Conservation (phyloP, 2,113 vertebrate species). For the Callipepla californica region DNA sequence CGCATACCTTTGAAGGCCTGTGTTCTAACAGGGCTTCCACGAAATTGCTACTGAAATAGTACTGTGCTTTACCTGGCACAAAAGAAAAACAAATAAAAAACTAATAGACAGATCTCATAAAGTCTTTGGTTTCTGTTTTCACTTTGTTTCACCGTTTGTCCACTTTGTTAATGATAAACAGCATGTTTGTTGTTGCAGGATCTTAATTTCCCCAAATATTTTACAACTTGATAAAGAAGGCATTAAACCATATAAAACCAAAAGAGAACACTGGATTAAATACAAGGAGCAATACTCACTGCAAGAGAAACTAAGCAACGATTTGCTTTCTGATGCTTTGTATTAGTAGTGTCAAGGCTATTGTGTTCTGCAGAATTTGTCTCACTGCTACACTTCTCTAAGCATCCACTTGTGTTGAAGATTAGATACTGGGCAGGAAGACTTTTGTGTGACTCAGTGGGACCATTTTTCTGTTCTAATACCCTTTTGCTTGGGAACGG, state of each 20-base stretch:
- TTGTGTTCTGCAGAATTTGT: not conserved
- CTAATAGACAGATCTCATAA: not conserved
- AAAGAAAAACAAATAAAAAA: not conserved
- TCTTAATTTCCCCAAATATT: not conserved
- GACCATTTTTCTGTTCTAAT: slow-evolving; percentile 1
- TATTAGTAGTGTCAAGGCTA: not conserved
- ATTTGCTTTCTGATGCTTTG: not conserved
- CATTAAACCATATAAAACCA: not conserved
- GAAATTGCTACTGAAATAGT: not conserved
- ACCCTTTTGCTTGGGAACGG: not conserved
- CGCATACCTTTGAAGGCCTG: not conserved
- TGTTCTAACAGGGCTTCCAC: slow-evolving; percentile 19
- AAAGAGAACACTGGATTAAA: not conserved
- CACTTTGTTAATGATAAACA: not conserved
- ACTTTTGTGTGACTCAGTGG: not conserved
- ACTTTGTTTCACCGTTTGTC: not conserved
- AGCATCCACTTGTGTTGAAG: not conserved
- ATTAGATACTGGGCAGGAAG: not conserved
- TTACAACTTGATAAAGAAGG: not conserved
- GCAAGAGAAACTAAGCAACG: not conserved
- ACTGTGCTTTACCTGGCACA: not conserved
- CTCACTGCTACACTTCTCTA: not conserved
- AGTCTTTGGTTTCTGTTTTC: not conserved
- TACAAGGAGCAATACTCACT: not conserved
- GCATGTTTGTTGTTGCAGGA: not conserved